phyloP scores from a whole-genome alignment of 64 coral and sea anemone genomes.

The Cladopsammia gracilis region DNA sequence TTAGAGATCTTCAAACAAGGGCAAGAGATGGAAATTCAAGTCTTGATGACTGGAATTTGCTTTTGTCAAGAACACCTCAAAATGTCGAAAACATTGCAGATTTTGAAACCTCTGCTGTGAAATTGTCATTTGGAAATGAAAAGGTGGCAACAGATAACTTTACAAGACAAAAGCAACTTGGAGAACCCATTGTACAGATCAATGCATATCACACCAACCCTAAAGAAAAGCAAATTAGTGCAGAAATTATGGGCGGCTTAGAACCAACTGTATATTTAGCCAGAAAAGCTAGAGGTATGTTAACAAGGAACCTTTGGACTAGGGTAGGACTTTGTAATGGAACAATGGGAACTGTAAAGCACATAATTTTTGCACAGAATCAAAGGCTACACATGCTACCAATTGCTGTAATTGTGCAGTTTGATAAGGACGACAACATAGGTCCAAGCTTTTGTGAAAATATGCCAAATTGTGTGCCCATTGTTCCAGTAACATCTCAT shows the following conservation, averaged over 20 bases:
- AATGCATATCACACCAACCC: slow-evolving; percentile 44
- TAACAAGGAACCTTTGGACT: slow-evolving; percentile 38
- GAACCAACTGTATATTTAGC: slow-evolving; percentile 51
- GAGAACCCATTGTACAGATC: slow-evolving; percentile 55
- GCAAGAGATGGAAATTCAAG: slow-evolving; percentile 82
- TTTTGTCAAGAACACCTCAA: slow-evolving; percentile 43
- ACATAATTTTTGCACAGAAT: slow-evolving; percentile 47
- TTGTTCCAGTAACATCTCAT: slow-evolving; percentile 28
- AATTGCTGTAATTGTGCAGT: slow-evolving; percentile 51
- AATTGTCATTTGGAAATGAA: slow-evolving; percentile 45
- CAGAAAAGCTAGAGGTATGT: slow-evolving; percentile 40
- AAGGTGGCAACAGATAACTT: slow-evolving; percentile 32
- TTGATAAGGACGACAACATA: slow-evolving; percentile 31
- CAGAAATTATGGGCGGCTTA: slow-evolving; percentile 63
- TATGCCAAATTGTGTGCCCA: slow-evolving; percentile 28
- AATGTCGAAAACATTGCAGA: background rate
- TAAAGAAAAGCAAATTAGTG: slow-evolving; percentile 46
- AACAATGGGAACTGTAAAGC: slow-evolving; percentile 35
- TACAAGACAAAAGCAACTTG: slow-evolving; percentile 35
- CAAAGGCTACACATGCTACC: slow-evolving; percentile 24
- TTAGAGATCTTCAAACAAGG: slow-evolving; percentile 62
- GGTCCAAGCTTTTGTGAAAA: slow-evolving; percentile 29
- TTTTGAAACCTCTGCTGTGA: slow-evolving; percentile 24
- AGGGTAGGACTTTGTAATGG: slow-evolving; percentile 50
- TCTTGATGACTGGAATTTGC: slow-evolving; percentile 69